Percentiles rank a stretch among this genome's conserved stretches.
phyloP scores from a whole-genome alignment of 2,888 invertebrate genomes.

The Temnothorax ravouxi region DNA sequence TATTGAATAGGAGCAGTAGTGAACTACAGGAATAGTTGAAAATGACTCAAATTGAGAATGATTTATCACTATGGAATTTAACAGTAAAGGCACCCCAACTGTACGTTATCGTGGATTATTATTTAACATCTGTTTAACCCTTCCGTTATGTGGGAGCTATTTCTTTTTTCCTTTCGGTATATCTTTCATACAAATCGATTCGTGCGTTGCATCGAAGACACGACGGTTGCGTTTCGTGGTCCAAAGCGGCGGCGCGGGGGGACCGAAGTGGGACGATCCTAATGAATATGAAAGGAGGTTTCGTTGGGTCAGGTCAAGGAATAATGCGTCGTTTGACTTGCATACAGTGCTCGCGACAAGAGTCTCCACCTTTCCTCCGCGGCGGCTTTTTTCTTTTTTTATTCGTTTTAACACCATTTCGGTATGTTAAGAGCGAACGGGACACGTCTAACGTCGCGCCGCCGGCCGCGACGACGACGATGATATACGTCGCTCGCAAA shows the following conservation, averaged over 20 bases:
- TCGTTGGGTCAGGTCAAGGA: slow-evolving; percentile 86
- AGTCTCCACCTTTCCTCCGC: slow-evolving; percentile 69
- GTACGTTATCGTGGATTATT: not conserved
- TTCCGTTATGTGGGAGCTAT: not conserved
- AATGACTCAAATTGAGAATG: too few species aligned
- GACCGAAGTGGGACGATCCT: slow-evolving; percentile 73
- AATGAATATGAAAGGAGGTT: slow-evolving; percentile 85
- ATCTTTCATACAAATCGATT: slow-evolving; percentile 39
- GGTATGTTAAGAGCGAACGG: slow-evolving; percentile 58
- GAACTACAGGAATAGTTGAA: too few species aligned
- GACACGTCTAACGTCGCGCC: not conserved
- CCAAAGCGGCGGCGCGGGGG: slow-evolving; percentile 63
- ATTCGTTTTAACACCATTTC: slow-evolving; percentile 60
- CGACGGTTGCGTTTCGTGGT: slow-evolving; percentile 62
- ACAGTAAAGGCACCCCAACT: not conserved
- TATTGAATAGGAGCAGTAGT: too few species aligned
- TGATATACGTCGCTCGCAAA: not conserved
- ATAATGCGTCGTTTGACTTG: slow-evolving; percentile 86
- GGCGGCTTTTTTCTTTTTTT: slow-evolving; percentile 43
- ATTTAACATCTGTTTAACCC: not conserved
- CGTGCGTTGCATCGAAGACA: slow-evolving; percentile 27
- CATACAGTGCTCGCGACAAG: slow-evolving; percentile 80
- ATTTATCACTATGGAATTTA: too few species aligned
- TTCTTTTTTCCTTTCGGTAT: not conserved
- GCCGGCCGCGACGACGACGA: not conserved